Base-by-base conservation (phyloP, 2,797 vertebrate species). In the Rhabdomys pumilio region DNA sequence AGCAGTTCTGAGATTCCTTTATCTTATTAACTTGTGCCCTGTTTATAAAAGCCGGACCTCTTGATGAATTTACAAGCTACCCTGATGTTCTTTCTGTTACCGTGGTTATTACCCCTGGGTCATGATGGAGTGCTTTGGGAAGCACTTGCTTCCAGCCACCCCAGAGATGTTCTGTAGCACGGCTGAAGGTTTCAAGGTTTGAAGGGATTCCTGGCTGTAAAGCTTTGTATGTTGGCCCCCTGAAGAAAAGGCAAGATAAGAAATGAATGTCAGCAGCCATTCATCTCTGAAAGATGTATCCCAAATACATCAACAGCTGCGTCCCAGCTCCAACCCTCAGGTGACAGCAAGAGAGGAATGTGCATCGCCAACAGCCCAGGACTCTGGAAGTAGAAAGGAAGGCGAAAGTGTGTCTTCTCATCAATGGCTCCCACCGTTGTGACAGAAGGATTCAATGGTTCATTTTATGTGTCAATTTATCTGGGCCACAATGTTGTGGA, bases 1-100 rank as follows among this genome's bases (percentile, higher is more conserved):
- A 65, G 69, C 55, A 81, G 59, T 69, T 89, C 53, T 88, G 77
- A 90, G 94, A 82, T 61, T 63, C 24, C 65, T 96, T 85, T 92
- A 47, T 87, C 61, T 96, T 84, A 69, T 88, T 91, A 72, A 89
- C 90, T 84, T 57, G 4, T 13, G 47, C 50, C 75, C 84, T 85
- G 75, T 50, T 90, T 76, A 20, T 20, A 53, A 90, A 93, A 75
- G 24, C 53, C 31, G 29, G 89, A 57, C 31, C 47, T 77, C 76
- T 82, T 73, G 34, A 84, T 76, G 84, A 69, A 47, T 83, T 69
- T 53, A 73, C 14, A 65, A 94, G 55, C 77, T 77, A 77, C 61
- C 81, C 57, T 24, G 3, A 53, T 9, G 47, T 55, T 94, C 69
- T 65, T 38, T 81, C 86, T 53, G 50, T 95, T 75, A 7, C 2